Conservation (phyloP, 2,113 vertebrate species). For the Orientallactaga bullata region DNA sequence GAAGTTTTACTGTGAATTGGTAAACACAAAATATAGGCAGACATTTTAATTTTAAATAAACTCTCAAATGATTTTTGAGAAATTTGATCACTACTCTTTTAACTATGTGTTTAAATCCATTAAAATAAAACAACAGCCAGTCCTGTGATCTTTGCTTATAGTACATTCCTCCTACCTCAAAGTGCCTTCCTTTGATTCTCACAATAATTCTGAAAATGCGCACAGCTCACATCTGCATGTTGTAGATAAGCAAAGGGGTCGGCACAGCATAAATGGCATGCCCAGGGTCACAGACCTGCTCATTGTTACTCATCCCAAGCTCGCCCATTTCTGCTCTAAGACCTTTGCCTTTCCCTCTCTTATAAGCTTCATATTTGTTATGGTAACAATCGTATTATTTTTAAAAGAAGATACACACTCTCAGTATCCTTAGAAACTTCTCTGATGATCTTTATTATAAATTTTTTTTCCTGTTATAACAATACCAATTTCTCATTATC, state of each 20-base stretch:
- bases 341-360: neutral
- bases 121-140: neutral
- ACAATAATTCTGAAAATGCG: neutral
- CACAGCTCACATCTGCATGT: slow-evolving; percentile 22
- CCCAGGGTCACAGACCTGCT: neutral
- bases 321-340: neutral
- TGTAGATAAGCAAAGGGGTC: slow-evolving; percentile 51
- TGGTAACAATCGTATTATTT: neutral
- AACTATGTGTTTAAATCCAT: slow-evolving; percentile 27
- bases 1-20: slow-evolving; percentile 2
- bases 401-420: neutral
- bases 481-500: slow-evolving; percentile 29
- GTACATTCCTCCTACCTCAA: neutral
- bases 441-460: neutral
- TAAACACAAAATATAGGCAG: slow-evolving; percentile 8
- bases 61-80: neutral
- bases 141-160: neutral
- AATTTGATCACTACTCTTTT: neutral
- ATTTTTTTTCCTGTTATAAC: neutral
- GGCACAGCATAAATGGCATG: neutral
- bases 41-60: slow-evolving; percentile 20
- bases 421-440: neutral
- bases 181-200: neutral
- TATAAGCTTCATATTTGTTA: neutral
- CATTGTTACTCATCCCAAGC: neutral